Conservation (phyloP, 2,888 invertebrate species). For the Quadriops clusia region DNA sequence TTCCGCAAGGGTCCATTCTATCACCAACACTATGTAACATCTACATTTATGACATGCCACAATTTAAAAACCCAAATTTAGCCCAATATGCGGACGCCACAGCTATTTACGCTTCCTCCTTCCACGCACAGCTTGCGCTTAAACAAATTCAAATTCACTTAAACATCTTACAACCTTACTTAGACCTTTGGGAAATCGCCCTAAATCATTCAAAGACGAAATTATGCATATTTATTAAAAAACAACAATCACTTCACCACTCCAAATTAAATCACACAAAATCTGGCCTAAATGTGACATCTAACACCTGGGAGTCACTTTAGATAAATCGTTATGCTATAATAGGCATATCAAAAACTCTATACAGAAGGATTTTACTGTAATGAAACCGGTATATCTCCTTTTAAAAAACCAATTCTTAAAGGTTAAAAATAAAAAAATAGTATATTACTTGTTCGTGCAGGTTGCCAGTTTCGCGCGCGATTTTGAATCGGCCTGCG, state of each 20-base stretch:
- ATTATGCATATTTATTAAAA: no score
- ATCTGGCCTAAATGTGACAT: no score
- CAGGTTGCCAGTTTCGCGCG: no score
- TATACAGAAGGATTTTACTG: no score
- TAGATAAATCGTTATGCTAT: neutral
- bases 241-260: no score
- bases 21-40: slow-evolving; percentile 15
- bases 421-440: no score
- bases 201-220: slow-evolving; percentile 14
- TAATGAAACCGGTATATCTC: no score
- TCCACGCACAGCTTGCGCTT: slow-evolving; percentile 13
- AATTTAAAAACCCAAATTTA: slow-evolving; percentile 9
- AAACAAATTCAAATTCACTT: slow-evolving; percentile 16
- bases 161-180: slow-evolving; percentile 9
- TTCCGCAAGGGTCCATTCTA: slow-evolving; percentile 16
- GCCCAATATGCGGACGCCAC: slow-evolving; percentile 19
- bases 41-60: slow-evolving; percentile 17
- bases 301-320: neutral
- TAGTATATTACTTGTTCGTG: no score
- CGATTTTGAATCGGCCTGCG: no score
- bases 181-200: slow-evolving; percentile 13
- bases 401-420: no score
- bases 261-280: no score
- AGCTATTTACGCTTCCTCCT: slow-evolving; percentile 18
- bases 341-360: no score